These are phyloP conservation scores for Prietella phreatophila DNA, from an alignment of 2,113 vertebrate species.

Conservation along the genomic window DNA sequence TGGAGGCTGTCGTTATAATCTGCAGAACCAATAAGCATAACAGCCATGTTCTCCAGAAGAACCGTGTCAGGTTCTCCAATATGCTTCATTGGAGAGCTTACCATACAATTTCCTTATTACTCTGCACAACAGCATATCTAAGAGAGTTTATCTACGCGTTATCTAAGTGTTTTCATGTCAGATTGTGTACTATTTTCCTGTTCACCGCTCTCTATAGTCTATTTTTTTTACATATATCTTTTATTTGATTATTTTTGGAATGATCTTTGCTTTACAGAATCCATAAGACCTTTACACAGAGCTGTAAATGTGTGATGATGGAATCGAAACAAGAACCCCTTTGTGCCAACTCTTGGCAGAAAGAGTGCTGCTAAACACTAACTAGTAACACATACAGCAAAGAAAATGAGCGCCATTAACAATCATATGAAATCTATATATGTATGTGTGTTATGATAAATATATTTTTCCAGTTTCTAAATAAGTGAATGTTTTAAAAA, in stretches of 20 bases:
- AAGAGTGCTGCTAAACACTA: not conserved
- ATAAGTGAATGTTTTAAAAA: not conserved
- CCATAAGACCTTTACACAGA: not conserved
- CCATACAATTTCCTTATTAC: not conserved
- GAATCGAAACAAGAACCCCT: conserved; percentile 1
- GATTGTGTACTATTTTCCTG: not conserved
- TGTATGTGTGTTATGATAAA: not conserved
- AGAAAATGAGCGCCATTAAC: not conserved
- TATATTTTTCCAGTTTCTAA: not conserved
- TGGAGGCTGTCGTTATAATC: not conserved
- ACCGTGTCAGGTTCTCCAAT: not conserved
- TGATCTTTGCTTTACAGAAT: not conserved
- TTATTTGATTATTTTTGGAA: not conserved
- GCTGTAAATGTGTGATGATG: conserved; percentile 22
- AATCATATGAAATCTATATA: not conserved
- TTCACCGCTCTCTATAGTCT: not conserved
- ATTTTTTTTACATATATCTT: not conserved
- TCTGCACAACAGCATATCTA: not conserved
- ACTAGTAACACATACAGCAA: not conserved
- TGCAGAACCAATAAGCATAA: not conserved
- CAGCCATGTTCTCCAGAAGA: not conserved
- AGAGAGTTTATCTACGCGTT: not conserved
- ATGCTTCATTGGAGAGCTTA: not conserved
- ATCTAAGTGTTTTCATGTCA: not conserved
- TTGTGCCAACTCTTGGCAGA: not conserved